Evolutionary conservation across 2,113 vertebrate genomes (phyloP), one percentile per base, ranked within the genome.

Genomic region (Aphyosemion australe): DNA sequence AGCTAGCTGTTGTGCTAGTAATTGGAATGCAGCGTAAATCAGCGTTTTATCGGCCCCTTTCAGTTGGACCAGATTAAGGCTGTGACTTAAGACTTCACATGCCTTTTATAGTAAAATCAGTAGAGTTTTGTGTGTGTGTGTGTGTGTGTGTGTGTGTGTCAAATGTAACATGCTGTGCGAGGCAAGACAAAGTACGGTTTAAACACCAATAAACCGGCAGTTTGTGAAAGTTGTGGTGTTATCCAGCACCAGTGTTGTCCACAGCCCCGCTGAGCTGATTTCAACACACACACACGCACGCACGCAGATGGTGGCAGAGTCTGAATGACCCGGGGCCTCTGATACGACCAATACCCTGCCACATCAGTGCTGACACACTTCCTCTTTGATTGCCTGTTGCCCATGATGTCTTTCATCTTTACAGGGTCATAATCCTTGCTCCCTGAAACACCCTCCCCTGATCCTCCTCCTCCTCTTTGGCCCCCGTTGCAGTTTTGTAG

Each of bases 381-480:
- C 78, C 87, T 88, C 90, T 93, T 93, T 93, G 93, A 93, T 92
- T 80, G 84, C 86, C 82, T 78, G 78, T 84, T 89, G 89, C 84
- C 86, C 58, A 47, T 71, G 51, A 77, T 54, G 73, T 71, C 90
- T 93, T 93, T 93, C 89, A 93, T 93, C 88, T 93, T 92, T 92
- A 93, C 81, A 86, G 89, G 91, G 91, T 92, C 90, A 81, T 93
- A 92, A 93, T 93, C 88, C 87, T 66, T 82, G 78, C 77, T 83
- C 87, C 78, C 84, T 74, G 68, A 41, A 61, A 48, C 86, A 67
- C 84, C 83, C 72, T 69, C 54, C 34, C 4, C 1, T 57, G 53
- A 58, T 52, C 65, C 57, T 66, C 74, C 63, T 42, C 51, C 48
- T 60, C 26, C 26, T 26, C 26, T 46, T 74, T 15, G 39, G 66